These are phyloP conservation scores for Etia nguti DNA, from an alignment of 2,113 vertebrate genomes.

Conservation along the genomic window DNA sequence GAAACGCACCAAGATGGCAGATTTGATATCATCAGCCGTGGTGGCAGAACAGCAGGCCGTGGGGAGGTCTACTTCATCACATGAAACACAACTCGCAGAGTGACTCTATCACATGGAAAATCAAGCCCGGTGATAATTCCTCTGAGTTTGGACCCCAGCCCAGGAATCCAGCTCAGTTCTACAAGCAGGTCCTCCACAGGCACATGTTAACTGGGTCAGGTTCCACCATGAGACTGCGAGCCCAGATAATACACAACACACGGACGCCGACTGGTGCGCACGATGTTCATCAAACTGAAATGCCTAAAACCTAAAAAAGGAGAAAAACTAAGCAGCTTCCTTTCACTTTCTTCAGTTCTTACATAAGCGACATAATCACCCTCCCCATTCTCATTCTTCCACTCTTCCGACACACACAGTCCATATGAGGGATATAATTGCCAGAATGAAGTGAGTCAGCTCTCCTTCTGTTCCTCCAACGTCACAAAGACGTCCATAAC, in stretches of 20 bases:
- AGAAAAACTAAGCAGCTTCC: not conserved
- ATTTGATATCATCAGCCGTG: conserved; percentile 41
- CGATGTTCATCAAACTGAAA: not conserved
- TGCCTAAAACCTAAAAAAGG: not conserved
- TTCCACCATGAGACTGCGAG: conserved; percentile 9
- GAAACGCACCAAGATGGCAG: conserved; percentile 28
- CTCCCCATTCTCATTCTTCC: conserved; percentile 1
- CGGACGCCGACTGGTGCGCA: not conserved
- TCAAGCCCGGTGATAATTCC: conserved; percentile 45
- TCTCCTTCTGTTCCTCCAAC: conserved; percentile 57
- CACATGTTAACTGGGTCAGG: conserved; percentile 44
- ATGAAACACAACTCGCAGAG: conserved; percentile 41
- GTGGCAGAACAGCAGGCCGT: conserved; percentile 20
- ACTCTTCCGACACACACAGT: conserved; percentile 30
- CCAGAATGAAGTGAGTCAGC: conserved; percentile 63
- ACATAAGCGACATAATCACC: conserved; percentile 9
- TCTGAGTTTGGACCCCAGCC: conserved; percentile 30
- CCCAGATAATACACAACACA: not conserved
- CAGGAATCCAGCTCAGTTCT: conserved; percentile 34
- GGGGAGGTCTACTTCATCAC: conserved; percentile 35
- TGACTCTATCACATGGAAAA: conserved; percentile 39
- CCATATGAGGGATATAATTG: conserved; percentile 63
- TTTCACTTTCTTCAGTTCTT: conserved; percentile 2
- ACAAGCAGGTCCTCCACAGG: conserved; percentile 30
- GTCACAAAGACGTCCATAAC: conserved; percentile 59